Evolutionary conservation across 53 echinoderm and acorn worm species (phyloP).

Genomic region (Antedon mediterranea): DNA sequence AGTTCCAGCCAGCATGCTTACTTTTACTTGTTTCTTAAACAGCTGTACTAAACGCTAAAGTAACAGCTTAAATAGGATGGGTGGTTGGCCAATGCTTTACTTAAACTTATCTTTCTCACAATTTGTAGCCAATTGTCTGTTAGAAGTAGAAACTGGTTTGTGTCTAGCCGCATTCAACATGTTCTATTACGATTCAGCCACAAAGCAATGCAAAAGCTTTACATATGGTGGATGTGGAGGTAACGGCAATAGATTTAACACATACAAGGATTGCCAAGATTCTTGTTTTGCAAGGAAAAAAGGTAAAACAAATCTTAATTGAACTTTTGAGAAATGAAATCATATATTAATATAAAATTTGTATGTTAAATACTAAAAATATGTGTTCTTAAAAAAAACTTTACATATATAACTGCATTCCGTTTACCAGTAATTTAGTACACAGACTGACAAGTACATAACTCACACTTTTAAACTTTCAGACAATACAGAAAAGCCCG

Average conservation of each 20-base stretch:
- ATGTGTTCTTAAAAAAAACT: no score
- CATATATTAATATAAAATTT: no score
- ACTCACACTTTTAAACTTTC: not conserved
- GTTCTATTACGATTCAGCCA: slow-evolving; percentile 7
- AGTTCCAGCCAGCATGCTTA: no score
- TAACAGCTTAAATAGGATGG: no score
- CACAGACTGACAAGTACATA: no score
- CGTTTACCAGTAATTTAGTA: no score
- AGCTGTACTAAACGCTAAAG: no score
- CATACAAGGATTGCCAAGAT: slow-evolving; percentile 12
- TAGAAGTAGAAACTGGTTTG: slow-evolving; percentile 5
- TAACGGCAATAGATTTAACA: slow-evolving; percentile 26
- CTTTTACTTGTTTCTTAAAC: no score
- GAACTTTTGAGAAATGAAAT: no score
- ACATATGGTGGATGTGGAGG: slow-evolving; percentile 31
- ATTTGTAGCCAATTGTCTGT: slow-evolving; percentile 11
- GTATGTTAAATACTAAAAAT: no score
- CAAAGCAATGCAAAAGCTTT: slow-evolving; percentile 17
- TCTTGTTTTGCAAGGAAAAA: slow-evolving; percentile 7
- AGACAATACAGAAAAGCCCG: slow-evolving; percentile 12
- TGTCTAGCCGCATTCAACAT: slow-evolving; percentile 15
- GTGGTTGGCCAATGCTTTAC: not conserved
- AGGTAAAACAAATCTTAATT: no score
- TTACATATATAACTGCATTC: no score
- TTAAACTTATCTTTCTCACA: not conserved